Base-by-base conservation (phyloP, 2,888 invertebrate species). In the Tuberolachnus salignus region DNA sequence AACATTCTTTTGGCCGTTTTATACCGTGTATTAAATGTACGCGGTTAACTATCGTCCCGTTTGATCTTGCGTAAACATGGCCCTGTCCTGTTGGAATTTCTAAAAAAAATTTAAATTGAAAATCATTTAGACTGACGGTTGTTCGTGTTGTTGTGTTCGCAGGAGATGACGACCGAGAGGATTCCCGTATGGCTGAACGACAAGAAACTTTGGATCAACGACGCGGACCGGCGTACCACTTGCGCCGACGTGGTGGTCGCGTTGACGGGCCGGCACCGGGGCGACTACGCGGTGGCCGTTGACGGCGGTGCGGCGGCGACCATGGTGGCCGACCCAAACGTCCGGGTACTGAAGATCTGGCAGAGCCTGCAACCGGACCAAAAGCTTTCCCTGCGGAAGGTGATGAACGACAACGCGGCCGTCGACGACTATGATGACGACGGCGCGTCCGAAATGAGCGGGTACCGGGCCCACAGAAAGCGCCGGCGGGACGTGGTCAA, bases 261-360 rank as follows among this genome's bases (percentile, higher is more conserved):
- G 0, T 85, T 94, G 78, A 88, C 93, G 66, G 84, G 84, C 72
- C 84, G 21, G 34, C 34, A 34, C 42, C 21, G 85, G 67, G 87
- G 87, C 81, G 88, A 88, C 82, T 80, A 81, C 83, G 93, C 92
- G 88, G 90, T 91, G 84, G 89, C 93, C 84, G 91, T 92, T 55
- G 93, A 93, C 86, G 86, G 92, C 84, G 87, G 93, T 92, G 83
- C 91, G 94, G 80, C 93, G 92, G 89, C 90, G 83, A 91, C 89
- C 71, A 86, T 92, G 82, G 91, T 90, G 80, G 90, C 91, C 46
- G 89, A 91, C 83, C 91, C 92, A 69, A 89, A 90, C 80, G 92
- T 94, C 80, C 92, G 92, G 84, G 91, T 94, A 71, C 89, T 93
- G 88, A 91, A 91, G 81, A 92, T 93, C 42, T 94, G 94, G 94